Percentiles rank a stretch among this genome's conserved stretches.
phyloP scores from a whole-genome alignment of 2,113 vertebrate genomes.

The Lanius collurio region DNA sequence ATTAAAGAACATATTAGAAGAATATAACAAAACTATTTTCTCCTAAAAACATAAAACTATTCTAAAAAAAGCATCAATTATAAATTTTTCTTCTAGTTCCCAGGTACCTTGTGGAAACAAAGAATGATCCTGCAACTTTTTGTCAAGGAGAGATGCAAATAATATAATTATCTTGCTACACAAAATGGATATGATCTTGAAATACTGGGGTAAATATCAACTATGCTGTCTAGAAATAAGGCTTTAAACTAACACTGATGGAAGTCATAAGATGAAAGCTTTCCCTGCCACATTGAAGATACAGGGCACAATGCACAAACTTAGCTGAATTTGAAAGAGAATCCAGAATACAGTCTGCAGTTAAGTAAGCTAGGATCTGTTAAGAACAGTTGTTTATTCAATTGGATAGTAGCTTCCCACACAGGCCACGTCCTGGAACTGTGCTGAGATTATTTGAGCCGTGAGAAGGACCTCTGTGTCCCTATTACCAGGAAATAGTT shows the following conservation, averaged over 20 bases:
- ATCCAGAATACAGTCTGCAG: neutral
- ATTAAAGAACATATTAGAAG: neutral
- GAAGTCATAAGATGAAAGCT: neutral
- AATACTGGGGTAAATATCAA: neutral
- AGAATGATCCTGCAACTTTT: neutral
- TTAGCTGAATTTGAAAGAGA: neutral
- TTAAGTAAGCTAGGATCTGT: neutral
- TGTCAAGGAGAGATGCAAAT: neutral
- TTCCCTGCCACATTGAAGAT: neutral
- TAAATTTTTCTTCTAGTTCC: neutral
- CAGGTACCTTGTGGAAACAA: neutral
- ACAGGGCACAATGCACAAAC: neutral
- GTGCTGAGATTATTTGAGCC: neutral
- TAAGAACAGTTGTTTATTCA: neutral
- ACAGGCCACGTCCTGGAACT: neutral
- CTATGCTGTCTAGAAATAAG: neutral
- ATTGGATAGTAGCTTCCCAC: neutral
- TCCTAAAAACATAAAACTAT: neutral
- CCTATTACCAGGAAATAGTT: conserved; percentile 76
- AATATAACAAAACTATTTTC: neutral
- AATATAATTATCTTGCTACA: neutral
- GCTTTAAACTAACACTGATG: neutral
- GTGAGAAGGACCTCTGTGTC: conserved; percentile 9
- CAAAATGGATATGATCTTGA: neutral
- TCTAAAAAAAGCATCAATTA: neutral